These are phyloP conservation scores for Lethenteron camtschaticum DNA, from an alignment of 2,113 vertebrate genomes.

Conservation along the genomic window DNA sequence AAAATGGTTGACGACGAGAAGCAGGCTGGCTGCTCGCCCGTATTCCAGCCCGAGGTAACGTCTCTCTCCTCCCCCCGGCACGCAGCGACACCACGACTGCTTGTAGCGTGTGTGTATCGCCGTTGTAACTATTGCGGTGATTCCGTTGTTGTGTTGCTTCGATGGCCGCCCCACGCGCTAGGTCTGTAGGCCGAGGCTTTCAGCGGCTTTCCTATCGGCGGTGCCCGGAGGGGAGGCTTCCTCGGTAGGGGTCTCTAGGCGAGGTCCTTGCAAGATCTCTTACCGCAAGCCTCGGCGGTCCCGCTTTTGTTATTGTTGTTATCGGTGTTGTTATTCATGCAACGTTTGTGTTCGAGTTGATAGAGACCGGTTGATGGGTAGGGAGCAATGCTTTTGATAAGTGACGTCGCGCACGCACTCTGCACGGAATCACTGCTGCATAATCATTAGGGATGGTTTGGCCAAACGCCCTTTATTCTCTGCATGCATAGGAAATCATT, in stretches of 20 bases:
- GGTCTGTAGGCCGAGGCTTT: background rate
- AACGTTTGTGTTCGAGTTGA: background rate
- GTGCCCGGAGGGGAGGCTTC: background rate
- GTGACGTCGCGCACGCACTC: background rate
- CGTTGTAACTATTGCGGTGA: slow-evolving; percentile 1
- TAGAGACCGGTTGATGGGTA: background rate
- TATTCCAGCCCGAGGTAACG: slow-evolving; percentile 79
- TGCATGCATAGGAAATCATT: background rate
- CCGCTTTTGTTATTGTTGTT: slow-evolving; percentile 2
- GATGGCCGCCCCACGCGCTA: background rate
- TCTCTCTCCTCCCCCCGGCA: background rate
- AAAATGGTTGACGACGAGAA: slow-evolving; percentile 63
- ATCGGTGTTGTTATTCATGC: background rate
- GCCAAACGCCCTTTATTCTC: background rate
- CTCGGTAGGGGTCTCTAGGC: background rate
- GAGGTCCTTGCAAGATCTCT: background rate
- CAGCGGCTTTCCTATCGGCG: slow-evolving; percentile 3
- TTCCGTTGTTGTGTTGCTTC: background rate
- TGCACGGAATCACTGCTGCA: background rate
- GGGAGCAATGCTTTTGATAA: background rate
- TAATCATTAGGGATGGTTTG: background rate
- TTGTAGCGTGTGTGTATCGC: background rate
- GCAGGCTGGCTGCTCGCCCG: slow-evolving; percentile 72
- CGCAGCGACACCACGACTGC: background rate
- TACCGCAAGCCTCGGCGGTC: background rate